Conservation (phyloP, 2,113 vertebrate genomes). For the Hirundichthys speculiger region DNA sequence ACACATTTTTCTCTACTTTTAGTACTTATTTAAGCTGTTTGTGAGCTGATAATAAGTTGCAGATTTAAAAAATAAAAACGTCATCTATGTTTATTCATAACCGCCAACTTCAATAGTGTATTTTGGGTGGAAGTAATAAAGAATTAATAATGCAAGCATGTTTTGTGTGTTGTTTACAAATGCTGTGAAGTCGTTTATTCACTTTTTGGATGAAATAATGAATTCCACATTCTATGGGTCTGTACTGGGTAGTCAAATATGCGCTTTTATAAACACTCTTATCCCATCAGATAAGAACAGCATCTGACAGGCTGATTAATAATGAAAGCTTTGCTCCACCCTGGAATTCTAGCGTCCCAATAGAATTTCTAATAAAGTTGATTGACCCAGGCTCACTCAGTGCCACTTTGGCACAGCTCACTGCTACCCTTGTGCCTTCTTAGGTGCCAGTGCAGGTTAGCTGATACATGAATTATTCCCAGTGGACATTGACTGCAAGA, state of each 20-base stretch:
- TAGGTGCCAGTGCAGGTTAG: conserved; percentile 74
- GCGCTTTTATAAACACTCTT: conserved; percentile 40
- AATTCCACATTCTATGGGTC: background rate
- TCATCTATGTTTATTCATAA: conserved; percentile 43
- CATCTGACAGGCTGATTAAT: conserved; percentile 70
- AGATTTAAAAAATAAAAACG: conserved; percentile 56
- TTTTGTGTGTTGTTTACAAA: conserved; percentile 5
- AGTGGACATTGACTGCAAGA: conserved; percentile 69
- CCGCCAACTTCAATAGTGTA: conserved; percentile 16
- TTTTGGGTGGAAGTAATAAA: conserved; percentile 34
- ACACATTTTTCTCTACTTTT: conserved; percentile 51
- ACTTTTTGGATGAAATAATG: conserved; percentile 12
- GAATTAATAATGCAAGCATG: conserved; percentile 29
- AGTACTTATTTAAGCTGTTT: conserved; percentile 55
- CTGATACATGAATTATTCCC: conserved; percentile 73
- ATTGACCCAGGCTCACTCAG: conserved; percentile 65
- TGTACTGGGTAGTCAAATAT: conserved; percentile 1
- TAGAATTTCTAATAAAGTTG: conserved; percentile 72
- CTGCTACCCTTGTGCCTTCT: conserved; percentile 48
- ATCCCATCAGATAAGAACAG: conserved; percentile 56
- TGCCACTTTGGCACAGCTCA: conserved; percentile 56
- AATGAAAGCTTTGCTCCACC: conserved; percentile 60
- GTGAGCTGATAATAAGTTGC: conserved; percentile 57
- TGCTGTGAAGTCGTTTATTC: conserved; percentile 16
- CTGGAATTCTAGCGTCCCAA: conserved; percentile 50